These are phyloP conservation scores for Teleogryllus occipitalis DNA, from an alignment of 1,140 invertebrate species.

Conservation along the genomic window DNA sequence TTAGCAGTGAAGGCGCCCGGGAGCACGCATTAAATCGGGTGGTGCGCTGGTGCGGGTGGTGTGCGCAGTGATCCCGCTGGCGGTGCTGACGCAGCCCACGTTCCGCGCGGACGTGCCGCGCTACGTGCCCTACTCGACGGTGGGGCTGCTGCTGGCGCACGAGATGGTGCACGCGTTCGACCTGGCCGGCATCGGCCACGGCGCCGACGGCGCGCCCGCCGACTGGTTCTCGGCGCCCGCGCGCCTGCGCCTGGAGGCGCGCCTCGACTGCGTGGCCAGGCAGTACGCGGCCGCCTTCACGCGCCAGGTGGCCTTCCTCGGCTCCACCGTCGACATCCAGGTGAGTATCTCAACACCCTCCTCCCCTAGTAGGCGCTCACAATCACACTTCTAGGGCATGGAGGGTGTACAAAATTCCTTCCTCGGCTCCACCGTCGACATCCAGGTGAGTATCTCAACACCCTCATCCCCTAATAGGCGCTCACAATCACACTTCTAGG, in stretches of 20 bases:
- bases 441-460: neutral
- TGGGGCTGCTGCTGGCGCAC: constrained; percentile 44
- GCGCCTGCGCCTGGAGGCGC: constrained; percentile 44
- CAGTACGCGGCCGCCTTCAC: constrained; percentile 44
- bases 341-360: neutral
- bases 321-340: constrained; percentile 40
- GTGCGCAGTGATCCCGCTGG: constrained; percentile 49
- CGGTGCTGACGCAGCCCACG: constrained; percentile 55
- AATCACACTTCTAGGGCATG: too few relatives aligned
- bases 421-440: too few relatives aligned
- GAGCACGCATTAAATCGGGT: too few relatives aligned
- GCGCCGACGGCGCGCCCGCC: constrained; percentile 27
- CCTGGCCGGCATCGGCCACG: constrained; percentile 32
- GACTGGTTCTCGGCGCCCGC: constrained; percentile 52
- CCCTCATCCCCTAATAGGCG: neutral
- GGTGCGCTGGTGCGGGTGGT: neutral
- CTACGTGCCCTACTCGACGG: constrained; percentile 40
- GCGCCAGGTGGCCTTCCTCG: constrained; percentile 40
- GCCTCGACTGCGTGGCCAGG: constrained; percentile 50
- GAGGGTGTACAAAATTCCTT: too few relatives aligned
- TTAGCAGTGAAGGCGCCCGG: too few relatives aligned
- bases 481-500: too few relatives aligned
- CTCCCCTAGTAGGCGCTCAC: neutral
- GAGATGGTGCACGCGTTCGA: constrained; percentile 47
- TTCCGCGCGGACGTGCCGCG: constrained; percentile 39